Evolutionary conservation across 2,888 invertebrate genomes (phyloP).

Genomic region (Congeria kusceri): DNA sequence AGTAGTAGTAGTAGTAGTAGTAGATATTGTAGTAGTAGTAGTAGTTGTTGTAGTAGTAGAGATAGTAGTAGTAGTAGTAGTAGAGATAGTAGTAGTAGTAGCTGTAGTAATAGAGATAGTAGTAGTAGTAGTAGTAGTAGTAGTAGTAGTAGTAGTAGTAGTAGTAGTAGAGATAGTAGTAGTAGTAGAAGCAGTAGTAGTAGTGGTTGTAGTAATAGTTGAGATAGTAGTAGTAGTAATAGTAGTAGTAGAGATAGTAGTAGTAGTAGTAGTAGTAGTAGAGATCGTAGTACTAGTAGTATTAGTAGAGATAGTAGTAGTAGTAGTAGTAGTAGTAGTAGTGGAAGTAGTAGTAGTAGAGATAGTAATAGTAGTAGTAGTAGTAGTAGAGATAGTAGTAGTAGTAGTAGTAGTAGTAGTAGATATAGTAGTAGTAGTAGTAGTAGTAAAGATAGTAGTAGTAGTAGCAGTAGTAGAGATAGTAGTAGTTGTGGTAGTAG

Average conservation of each 20-base stretch:
- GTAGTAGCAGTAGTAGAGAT: neutral
- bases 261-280: neutral
- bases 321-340: neutral
- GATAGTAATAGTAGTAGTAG: neutral
- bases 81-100: neutral
- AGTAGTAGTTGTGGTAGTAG: neutral
- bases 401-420: too few relatives aligned
- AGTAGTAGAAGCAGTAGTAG: conserved; percentile 2
- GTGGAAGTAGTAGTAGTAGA: neutral
- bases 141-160: neutral
- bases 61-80: neutral
- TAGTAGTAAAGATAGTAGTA: conserved; percentile 5
- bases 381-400: too few relatives aligned
- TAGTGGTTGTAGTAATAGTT: conserved; percentile 4
- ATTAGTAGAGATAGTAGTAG: neutral
- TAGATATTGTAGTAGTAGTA: conserved; percentile 5
- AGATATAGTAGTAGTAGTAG: too few relatives aligned
- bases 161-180: neutral
- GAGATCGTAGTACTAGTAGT: neutral
- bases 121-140: neutral
- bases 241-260: neutral
- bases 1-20: too few relatives aligned
- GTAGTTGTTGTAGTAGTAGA: neutral
- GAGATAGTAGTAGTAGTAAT: neutral
- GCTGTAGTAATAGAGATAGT: neutral